Percentiles rank a stretch among this genome's conserved stretches.
Evolutionary conservation across 1,140 invertebrate genomes (phyloP).

Genomic region (Drosophila pachea): DNA sequence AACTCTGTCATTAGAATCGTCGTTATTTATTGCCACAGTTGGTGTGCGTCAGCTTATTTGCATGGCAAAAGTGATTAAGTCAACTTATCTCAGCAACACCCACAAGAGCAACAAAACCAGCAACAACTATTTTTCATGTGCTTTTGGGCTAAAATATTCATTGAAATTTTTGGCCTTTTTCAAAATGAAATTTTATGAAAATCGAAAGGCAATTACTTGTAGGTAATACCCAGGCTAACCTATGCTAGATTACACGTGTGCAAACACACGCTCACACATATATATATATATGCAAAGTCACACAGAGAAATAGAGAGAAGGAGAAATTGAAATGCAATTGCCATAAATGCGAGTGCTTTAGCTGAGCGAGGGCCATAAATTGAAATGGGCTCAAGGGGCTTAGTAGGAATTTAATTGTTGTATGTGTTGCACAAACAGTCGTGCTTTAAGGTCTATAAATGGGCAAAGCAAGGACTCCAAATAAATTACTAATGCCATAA

Average conservation of each 20-base stretch:
- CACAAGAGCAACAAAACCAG: conserved; percentile 17
- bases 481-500: no score
- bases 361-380: conserved; percentile 18
- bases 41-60: conserved; percentile 23
- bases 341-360: conserved; percentile 19
- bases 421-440: not conserved
- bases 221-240: conserved; percentile 25
- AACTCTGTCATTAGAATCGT: conserved; percentile 12
- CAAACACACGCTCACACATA: not conserved
- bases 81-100: conserved; percentile 33
- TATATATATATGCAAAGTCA: no score
- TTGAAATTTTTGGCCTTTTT: conserved; percentile 18
- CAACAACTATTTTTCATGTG: conserved; percentile 15
- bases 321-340: conserved; percentile 40
- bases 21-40: conserved; percentile 43
- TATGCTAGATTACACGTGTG: conserved; percentile 18
- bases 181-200: conserved; percentile 37
- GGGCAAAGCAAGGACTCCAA: no score
- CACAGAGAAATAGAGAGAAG: not conserved
- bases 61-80: conserved; percentile 54
- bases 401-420: conserved; percentile 19
- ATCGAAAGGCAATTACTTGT: conserved; percentile 43
- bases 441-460: not conserved
- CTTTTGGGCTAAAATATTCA: conserved; percentile 29
- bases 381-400: conserved; percentile 9